Percentiles rank a stretch among this genome's conserved stretches.
Conservation (phyloP, 2,113 vertebrate species). For the Sialia sialis region DNA sequence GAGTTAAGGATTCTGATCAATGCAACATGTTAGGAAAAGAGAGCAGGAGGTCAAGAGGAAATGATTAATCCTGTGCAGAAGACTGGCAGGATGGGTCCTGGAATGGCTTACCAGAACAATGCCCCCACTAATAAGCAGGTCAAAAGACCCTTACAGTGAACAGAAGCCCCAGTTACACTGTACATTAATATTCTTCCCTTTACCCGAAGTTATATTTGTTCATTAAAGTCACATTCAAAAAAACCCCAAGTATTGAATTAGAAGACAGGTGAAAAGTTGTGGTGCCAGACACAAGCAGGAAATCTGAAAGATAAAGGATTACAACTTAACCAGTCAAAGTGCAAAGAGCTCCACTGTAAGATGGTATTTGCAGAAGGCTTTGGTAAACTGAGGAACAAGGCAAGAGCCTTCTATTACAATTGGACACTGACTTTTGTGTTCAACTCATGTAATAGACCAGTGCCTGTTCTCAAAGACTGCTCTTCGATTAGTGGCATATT, state of each 20-base stretch:
- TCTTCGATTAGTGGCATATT: not conserved
- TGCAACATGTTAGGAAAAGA: slow-evolving; percentile 64
- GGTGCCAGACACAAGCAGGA: not conserved
- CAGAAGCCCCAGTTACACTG: slow-evolving; percentile 49
- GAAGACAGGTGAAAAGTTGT: slow-evolving; percentile 30
- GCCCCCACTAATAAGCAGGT: slow-evolving; percentile 51
- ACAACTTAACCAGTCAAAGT: not conserved
- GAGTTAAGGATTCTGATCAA: slow-evolving; percentile 62
- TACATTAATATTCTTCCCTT: slow-evolving; percentile 39
- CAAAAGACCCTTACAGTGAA: slow-evolving; percentile 62
- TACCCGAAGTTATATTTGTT: not conserved
- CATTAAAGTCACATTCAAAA: not conserved
- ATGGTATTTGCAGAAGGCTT: not conserved
- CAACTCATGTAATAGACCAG: not conserved
- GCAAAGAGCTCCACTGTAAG: not conserved
- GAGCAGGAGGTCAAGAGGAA: slow-evolving; percentile 65
- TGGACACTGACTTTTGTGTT: not conserved
- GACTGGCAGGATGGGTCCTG: slow-evolving; percentile 58
- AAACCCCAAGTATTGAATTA: not conserved
- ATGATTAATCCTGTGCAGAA: slow-evolving; percentile 69
- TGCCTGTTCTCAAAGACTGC: not conserved
- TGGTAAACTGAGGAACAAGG: not conserved
- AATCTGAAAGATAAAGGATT: not conserved
- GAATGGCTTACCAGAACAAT: slow-evolving; percentile 61
- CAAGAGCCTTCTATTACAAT: not conserved